Percentiles rank a stretch among this genome's conserved stretches.
These are phyloP conservation scores for Centropus unirufus DNA, from an alignment of 2,113 vertebrate species.

Conservation along the genomic window DNA sequence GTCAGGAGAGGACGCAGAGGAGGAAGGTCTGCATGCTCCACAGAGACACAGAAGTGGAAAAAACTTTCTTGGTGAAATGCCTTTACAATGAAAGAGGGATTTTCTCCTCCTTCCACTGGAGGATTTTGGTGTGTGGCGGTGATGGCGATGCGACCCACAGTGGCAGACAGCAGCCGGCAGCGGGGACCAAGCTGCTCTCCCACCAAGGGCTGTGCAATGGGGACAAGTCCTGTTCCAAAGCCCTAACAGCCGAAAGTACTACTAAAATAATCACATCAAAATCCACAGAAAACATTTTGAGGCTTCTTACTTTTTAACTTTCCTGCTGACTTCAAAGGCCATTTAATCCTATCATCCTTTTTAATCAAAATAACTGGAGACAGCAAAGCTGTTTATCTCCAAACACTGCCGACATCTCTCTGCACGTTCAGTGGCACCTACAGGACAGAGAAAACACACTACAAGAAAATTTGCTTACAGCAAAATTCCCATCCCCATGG, in stretches of 20 bases:
- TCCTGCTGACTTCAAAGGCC: conserved; percentile 40
- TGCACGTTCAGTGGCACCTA: conserved; percentile 7
- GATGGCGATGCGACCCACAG: not conserved
- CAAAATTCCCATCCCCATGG: not conserved
- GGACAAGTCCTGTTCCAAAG: not conserved
- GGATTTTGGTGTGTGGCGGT: not conserved
- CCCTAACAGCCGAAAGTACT: not conserved
- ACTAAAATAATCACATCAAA: not conserved
- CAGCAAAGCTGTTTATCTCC: conserved; percentile 41
- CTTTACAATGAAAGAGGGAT: not conserved
- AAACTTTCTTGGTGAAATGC: not conserved
- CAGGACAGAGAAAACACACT: not conserved
- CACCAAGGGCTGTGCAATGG: not conserved
- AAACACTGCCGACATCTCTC: not conserved
- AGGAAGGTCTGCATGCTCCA: not conserved
- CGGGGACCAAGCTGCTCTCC: not conserved
- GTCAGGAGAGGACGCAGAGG: fast-evolving
- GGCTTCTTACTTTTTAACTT: not conserved
- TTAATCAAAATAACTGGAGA: conserved; percentile 26
- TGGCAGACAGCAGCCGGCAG: fast-evolving
- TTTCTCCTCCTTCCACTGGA: not conserved
- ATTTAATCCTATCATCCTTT: conserved; percentile 5
- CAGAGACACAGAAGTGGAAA: conserved; percentile 8
- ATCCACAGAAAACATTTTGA: not conserved
- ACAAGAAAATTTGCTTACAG: conserved; percentile 9